These are phyloP conservation scores for Tricholauxania praeusta DNA, from an alignment of 2,888 invertebrate genomes.

Conservation along the genomic window DNA sequence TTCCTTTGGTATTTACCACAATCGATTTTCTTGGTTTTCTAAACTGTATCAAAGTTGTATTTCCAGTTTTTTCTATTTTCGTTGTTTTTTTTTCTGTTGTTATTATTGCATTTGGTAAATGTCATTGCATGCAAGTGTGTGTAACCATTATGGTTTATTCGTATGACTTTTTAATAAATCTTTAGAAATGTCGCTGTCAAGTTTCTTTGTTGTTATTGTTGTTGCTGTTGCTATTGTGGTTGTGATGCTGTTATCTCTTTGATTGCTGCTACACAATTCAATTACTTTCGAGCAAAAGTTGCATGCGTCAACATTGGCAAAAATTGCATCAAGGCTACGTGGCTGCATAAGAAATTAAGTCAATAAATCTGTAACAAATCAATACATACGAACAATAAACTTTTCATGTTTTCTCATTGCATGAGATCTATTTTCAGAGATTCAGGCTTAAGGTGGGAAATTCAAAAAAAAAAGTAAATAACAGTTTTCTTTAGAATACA, in stretches of 20 bases:
- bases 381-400: too few relatives aligned
- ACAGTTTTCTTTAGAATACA: too few relatives aligned
- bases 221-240: background rate
- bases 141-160: background rate
- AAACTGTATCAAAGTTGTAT: conserved; percentile 11
- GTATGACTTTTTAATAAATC: conserved; percentile 16
- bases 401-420: too few relatives aligned
- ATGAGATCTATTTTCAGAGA: too few relatives aligned
- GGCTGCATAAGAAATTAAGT: too few relatives aligned
- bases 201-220: background rate
- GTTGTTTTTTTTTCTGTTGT: conserved; percentile 12
- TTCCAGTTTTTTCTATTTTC: background rate
- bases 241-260: background rate
- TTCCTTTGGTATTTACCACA: background rate
- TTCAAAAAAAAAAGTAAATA: too few relatives aligned
- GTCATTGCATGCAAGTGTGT: conserved; percentile 26
- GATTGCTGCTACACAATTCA: background rate
- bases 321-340: conserved; percentile 28
- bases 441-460: too few relatives aligned
- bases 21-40: background rate
- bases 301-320: conserved; percentile 26
- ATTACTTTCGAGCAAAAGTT: conserved; percentile 2
- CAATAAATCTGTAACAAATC: too few relatives aligned
- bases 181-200: background rate
- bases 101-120: conserved; percentile 20